These are phyloP conservation scores for Oryzias woworae DNA, from an alignment of 2,113 vertebrate species.

Conservation along the genomic window DNA sequence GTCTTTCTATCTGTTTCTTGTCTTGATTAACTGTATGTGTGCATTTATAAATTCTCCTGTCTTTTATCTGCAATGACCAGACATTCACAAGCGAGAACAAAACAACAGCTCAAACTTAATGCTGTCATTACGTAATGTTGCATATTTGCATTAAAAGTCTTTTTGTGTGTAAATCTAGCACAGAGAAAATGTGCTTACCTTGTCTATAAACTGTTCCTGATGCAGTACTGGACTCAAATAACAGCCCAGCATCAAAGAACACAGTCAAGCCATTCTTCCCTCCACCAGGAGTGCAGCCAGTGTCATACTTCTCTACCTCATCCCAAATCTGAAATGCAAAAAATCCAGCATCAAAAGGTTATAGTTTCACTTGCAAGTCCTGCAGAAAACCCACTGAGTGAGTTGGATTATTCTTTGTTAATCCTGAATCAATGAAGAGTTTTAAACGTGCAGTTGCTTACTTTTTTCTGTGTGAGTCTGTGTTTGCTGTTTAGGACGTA, in stretches of 20 bases:
- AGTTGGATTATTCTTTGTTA: no score
- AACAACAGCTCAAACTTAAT: no score
- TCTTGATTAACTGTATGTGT: no score
- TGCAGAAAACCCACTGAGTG: no score
- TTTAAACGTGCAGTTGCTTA: not conserved
- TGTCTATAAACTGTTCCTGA: constrained; percentile 63
- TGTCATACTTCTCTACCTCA: constrained; percentile 75
- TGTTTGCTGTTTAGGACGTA: constrained; percentile 73
- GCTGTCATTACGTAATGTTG: no score
- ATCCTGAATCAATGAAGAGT: not conserved
- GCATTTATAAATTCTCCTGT: no score
- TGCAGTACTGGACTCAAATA: constrained; percentile 63
- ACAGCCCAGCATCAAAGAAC: constrained; percentile 78
- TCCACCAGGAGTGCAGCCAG: constrained; percentile 80
- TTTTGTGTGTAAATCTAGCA: no score
- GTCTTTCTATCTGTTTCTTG: no score
- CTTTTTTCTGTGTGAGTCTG: constrained; percentile 78
- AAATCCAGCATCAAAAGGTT: not conserved
- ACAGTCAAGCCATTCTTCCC: constrained; percentile 72
- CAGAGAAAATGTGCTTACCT: constrained; percentile 48
- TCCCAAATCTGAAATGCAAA: constrained; percentile 77
- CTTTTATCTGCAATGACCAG: no score
- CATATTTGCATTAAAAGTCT: no score
- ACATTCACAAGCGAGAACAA: no score
- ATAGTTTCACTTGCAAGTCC: no score